Percentiles rank a stretch among this genome's conserved stretches.
These are phyloP conservation scores for Globia sparganii DNA, from an alignment of 2,888 invertebrate species.

Conservation along the genomic window DNA sequence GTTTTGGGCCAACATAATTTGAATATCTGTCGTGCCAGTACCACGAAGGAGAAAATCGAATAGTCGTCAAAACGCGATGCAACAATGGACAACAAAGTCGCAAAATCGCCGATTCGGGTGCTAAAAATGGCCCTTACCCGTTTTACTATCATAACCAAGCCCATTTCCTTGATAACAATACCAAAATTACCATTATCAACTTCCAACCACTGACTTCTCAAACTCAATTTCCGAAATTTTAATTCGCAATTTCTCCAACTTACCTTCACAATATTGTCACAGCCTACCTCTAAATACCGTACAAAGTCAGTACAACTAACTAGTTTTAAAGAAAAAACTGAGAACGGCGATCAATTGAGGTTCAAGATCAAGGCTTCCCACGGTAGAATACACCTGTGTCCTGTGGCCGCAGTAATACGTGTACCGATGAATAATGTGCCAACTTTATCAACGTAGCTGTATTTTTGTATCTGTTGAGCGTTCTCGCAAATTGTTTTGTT, in stretches of 20 bases:
- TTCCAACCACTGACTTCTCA: not conserved
- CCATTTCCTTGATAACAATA: not conserved
- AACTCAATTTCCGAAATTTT: not conserved
- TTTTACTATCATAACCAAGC: not conserved
- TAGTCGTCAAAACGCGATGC: no score
- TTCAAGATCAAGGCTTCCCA: conserved; percentile 84
- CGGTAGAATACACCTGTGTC: conserved; percentile 85
- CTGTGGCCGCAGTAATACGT: conserved; percentile 62
- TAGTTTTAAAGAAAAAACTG: conserved; percentile 70
- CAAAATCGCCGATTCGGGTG: not conserved
- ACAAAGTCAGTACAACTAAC: conserved; percentile 37
- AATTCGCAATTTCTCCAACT: not conserved
- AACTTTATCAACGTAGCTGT: conserved; percentile 50
- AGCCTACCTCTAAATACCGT: conserved; percentile 30
- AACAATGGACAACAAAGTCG: not conserved
- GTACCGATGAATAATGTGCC: conserved; percentile 53
- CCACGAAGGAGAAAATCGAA: not conserved
- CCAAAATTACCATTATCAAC: not conserved
- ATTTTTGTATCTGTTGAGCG: conserved; percentile 23
- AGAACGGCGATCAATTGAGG: conserved; percentile 74
- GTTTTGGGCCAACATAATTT: not conserved
- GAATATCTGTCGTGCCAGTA: rapidly evolving
- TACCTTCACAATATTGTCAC: not conserved
- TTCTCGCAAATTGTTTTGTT: conserved; percentile 41
- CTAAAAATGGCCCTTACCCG: not conserved